Evolutionary conservation across 2,888 invertebrate species (phyloP).

Genomic region (Ectemnius lituratus): DNA sequence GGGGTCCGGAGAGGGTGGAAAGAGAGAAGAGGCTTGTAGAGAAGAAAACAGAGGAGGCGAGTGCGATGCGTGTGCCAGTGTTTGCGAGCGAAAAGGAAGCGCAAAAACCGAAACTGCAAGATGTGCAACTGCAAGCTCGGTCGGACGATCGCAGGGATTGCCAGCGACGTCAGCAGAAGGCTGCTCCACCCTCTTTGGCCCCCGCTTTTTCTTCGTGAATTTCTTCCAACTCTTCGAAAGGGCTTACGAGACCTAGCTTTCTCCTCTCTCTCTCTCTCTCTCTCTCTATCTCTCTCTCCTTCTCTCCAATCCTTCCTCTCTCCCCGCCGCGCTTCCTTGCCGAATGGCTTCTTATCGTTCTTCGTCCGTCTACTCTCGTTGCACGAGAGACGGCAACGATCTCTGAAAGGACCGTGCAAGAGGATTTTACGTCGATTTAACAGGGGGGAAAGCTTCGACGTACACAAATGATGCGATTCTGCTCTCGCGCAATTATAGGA

Average conservation of each 20-base stretch:
- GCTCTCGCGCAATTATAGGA: slow-evolving; percentile 44
- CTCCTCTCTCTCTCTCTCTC: too few species aligned
- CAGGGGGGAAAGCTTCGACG: slow-evolving; percentile 38
- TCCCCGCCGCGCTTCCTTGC: slow-evolving; percentile 22
- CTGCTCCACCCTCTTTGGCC: slow-evolving; percentile 44
- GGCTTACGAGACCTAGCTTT: slow-evolving; percentile 45
- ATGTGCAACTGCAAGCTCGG: slow-evolving; percentile 63
- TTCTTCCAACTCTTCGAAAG: slow-evolving; percentile 59
- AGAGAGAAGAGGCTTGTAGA: not conserved
- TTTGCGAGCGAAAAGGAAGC: slow-evolving; percentile 49
- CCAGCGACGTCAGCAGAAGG: slow-evolving; percentile 71
- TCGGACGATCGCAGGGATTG: slow-evolving; percentile 67
- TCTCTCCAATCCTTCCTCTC: slow-evolving; percentile 10
- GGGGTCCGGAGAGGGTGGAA: slow-evolving; percentile 31
- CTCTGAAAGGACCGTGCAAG: slow-evolving; percentile 44
- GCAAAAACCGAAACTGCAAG: slow-evolving; percentile 70
- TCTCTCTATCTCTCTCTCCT: slow-evolving; percentile 16
- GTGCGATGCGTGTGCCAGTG: slow-evolving; percentile 41
- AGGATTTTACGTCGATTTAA: slow-evolving; percentile 51
- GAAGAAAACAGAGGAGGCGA: slow-evolving; percentile 25
- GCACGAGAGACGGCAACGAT: slow-evolving; percentile 32
- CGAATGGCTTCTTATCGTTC: slow-evolving; percentile 4
- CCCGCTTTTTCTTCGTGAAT: slow-evolving; percentile 50
- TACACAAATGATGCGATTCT: slow-evolving; percentile 50
- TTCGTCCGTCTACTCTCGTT: not conserved